Evolutionary conservation across 2,888 invertebrate genomes (phyloP).

Genomic region (Chalcosyrphus nemorum): DNA sequence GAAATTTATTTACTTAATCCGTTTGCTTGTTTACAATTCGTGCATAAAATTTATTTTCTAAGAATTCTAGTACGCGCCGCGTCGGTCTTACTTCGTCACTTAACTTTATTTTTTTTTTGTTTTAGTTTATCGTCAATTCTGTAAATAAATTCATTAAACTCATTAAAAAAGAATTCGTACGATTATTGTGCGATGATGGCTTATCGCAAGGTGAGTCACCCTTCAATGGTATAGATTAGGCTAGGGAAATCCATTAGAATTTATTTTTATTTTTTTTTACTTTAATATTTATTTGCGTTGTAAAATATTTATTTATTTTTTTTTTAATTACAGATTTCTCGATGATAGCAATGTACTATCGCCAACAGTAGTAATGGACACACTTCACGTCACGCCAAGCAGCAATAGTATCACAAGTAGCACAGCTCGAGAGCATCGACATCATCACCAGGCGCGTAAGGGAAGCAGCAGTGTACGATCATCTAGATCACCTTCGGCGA

Average conservation of each 20-base stretch:
- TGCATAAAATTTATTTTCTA: conserved; percentile 9
- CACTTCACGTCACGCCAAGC: conserved; percentile 75
- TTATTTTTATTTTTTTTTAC: too few species aligned
- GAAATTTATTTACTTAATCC: conserved; percentile 26
- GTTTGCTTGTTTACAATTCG: conserved; percentile 31
- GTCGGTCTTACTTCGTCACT: neutral
- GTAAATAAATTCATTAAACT: conserved; percentile 13
- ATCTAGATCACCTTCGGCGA: conserved; percentile 80
- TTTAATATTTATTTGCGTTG: neutral
- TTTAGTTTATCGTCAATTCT: neutral
- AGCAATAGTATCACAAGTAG: conserved; percentile 74
- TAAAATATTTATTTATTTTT: conserved; percentile 25
- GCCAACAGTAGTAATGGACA: conserved; percentile 74
- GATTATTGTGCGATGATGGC: neutral
- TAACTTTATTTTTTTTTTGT: neutral
- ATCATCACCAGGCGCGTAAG: conserved; percentile 74
- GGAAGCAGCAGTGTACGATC: conserved; percentile 75
- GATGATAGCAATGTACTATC: conserved; percentile 50
- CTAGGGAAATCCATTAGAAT: conserved; percentile 13
- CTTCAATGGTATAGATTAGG: conserved; percentile 28
- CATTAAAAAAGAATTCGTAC: conserved; percentile 6
- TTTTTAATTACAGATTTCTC: conserved; percentile 58
- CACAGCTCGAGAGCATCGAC: conserved; percentile 45
- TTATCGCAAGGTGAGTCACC: conserved; percentile 49
- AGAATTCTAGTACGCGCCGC: neutral